These are phyloP conservation scores for Nasonia giraulti DNA, from an alignment of 1,140 invertebrate species.

Conservation along the genomic window DNA sequence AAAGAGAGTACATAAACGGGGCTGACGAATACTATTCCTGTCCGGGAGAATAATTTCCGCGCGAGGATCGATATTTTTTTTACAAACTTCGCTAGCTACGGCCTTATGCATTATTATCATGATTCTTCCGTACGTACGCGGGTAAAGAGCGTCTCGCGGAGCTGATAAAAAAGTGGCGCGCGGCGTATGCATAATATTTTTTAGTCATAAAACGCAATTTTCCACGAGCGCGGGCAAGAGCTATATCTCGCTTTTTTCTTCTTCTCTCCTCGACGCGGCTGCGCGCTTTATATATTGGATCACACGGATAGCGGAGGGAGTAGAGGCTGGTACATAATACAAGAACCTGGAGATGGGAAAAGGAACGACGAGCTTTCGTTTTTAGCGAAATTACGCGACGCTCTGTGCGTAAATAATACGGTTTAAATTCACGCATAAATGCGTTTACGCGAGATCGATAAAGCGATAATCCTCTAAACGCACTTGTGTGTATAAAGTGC, in stretches of 20 bases:
- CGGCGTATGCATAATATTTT: conserved; percentile 43
- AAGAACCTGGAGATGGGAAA: not conserved
- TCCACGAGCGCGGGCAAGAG: not conserved
- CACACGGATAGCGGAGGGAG: not conserved
- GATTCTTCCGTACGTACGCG: not conserved
- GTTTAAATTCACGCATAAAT: not conserved
- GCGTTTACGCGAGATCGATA: not conserved
- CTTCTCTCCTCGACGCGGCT: not conserved
- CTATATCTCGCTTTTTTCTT: not conserved
- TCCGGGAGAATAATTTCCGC: not conserved
- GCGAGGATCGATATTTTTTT: not conserved
- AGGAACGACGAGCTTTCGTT: not conserved
- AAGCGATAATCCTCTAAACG: too few relatives aligned
- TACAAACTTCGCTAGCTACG: not conserved
- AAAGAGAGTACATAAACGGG: too few relatives aligned
- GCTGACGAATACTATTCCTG: too few relatives aligned
- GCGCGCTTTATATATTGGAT: conserved; percentile 27
- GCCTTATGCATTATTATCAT: not conserved
- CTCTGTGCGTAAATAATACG: not conserved
- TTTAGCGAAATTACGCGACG: conserved; percentile 6
- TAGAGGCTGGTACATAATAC: not conserved
- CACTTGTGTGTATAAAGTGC: too few relatives aligned
- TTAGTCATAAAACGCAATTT: conserved; percentile 45
- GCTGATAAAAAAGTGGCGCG: not conserved
- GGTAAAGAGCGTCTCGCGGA: not conserved